phyloP scores from a whole-genome alignment of 2,113 vertebrate genomes.

The Boulengerochromis microlepis region DNA sequence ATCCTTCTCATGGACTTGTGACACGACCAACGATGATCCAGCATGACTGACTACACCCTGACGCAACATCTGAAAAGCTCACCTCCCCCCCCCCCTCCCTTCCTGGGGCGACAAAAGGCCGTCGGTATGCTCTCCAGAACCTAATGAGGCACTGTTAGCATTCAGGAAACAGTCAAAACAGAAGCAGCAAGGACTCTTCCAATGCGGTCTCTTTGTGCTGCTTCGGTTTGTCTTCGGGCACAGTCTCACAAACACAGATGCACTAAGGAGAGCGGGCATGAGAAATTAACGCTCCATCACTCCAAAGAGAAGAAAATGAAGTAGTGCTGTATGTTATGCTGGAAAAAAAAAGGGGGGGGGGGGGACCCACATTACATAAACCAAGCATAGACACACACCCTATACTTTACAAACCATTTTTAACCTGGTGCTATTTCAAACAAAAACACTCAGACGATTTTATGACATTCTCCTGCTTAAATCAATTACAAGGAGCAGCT shows the following conservation, averaged over 20 bases:
- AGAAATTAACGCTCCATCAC: slow-evolving; percentile 15
- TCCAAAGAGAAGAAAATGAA: not conserved
- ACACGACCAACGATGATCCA: slow-evolving; percentile 8
- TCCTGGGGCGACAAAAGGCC: slow-evolving; percentile 1
- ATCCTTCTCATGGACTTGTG: slow-evolving; percentile 16
- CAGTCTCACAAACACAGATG: slow-evolving; percentile 17
- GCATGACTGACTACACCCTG: slow-evolving; percentile 56
- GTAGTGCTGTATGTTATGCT: not conserved
- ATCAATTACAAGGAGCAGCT: slow-evolving; percentile 46
- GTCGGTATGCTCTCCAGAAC: slow-evolving; percentile 26
- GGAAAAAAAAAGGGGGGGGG: accelerated
- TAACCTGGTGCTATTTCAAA: slow-evolving; percentile 39
- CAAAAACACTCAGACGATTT: slow-evolving; percentile 22
- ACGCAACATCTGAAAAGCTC: slow-evolving; percentile 63
- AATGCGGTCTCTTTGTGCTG: slow-evolving; percentile 20
- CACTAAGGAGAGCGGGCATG: not conserved
- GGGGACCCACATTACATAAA: not conserved
- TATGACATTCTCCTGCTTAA: slow-evolving; percentile 40
- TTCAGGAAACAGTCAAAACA: slow-evolving; percentile 34
- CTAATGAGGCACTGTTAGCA: slow-evolving; percentile 37
- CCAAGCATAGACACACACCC: slow-evolving; percentile 9
- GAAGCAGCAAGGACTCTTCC: slow-evolving; percentile 14
- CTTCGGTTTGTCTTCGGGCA: slow-evolving; percentile 35
- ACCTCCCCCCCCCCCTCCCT: not conserved
- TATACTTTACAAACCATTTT: slow-evolving; percentile 37